phyloP scores from a whole-genome alignment of 2,888 invertebrate genomes.

The Taphrorychus bicolor region DNA sequence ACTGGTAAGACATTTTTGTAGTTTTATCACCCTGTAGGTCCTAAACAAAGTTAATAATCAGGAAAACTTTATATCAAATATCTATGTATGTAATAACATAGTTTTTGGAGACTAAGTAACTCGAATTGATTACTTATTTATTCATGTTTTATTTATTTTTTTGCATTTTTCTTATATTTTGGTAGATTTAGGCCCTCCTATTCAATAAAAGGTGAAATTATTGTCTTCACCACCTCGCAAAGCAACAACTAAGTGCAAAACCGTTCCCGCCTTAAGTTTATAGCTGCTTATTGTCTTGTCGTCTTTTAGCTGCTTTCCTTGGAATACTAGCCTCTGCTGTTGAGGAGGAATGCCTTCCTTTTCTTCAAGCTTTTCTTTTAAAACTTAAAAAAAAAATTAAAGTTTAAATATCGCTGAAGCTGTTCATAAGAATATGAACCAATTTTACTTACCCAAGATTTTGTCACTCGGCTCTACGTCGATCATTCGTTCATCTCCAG shows the following conservation, averaged over 20 bases:
- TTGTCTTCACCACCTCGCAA: constrained; percentile 48
- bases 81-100: too few species aligned
- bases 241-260: constrained; percentile 57
- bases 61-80: too few species aligned
- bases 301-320: constrained; percentile 58
- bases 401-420: background rate
- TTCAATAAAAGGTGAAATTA: background rate
- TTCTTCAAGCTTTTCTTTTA: constrained; percentile 53
- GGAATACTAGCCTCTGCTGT: constrained; percentile 54
- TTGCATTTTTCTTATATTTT: background rate
- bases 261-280: constrained; percentile 55
- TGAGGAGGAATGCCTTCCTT: constrained; percentile 57
- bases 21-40: too few species aligned
- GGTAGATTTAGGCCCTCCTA: background rate
- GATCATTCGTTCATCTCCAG: constrained; percentile 55
- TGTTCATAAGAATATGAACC: too few species aligned
- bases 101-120: too few species aligned
- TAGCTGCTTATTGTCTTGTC: constrained; percentile 55
- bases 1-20: too few species aligned
- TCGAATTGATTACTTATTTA: too few species aligned
- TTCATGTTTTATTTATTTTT: constrained; percentile 2
- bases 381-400: background rate
- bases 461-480: constrained; percentile 56
- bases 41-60: too few species aligned
- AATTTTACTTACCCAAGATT: constrained; percentile 46